These are phyloP conservation scores for Burhinus bistriatus DNA, from an alignment of 2,113 vertebrate species.

Conservation along the genomic window DNA sequence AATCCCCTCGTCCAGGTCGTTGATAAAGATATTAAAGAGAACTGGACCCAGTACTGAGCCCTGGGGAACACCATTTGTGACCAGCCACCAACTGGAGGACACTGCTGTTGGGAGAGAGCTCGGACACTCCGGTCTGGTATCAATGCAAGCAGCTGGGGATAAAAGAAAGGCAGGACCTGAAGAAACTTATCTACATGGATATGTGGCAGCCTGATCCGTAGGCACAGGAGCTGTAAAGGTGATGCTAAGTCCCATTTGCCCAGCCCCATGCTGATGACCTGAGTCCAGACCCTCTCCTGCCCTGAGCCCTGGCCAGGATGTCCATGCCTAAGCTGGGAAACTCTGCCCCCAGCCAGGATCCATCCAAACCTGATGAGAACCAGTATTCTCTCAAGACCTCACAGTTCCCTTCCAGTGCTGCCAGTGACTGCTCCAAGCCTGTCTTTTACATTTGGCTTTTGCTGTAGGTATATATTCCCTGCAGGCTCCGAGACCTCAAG, in stretches of 20 bases:
- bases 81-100: neutral
- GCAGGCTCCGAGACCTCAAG: neutral
- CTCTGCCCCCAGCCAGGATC: neutral
- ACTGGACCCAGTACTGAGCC: no score
- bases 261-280: neutral
- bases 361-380: rapidly evolving
- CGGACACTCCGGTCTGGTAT: rapidly evolving
- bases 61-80: no score
- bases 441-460: neutral
- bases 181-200: neutral
- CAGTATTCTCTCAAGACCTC: neutral
- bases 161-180: neutral
- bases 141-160: neutral
- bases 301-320: neutral
- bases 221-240: neutral
- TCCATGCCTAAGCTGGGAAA: neutral
- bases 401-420: rapidly evolving
- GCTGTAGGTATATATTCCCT: neutral
- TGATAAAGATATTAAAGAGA: no score
- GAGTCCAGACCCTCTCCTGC: neutral
- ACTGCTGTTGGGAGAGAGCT: neutral
- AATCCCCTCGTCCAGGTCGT: no score
- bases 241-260: neutral
- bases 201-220: neutral
- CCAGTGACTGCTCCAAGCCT: neutral